These are phyloP conservation scores for Paraescarpia echinospica DNA, from an alignment of 1,140 invertebrate genomes.

Conservation along the genomic window DNA sequence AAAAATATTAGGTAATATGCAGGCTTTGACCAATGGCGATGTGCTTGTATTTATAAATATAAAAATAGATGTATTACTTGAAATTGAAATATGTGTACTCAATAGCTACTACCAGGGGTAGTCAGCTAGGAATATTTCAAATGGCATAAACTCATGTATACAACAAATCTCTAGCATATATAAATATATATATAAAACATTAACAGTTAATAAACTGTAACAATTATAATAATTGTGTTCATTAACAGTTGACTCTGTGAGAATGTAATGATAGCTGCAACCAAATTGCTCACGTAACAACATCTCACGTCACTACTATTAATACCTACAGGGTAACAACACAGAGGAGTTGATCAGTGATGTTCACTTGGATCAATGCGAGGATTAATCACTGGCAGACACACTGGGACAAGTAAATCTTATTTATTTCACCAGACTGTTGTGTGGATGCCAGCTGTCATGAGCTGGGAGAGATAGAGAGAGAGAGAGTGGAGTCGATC, in stretches of 20 bases:
- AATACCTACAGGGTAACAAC: background rate
- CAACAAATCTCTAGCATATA: too few relatives aligned
- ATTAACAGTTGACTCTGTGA: background rate
- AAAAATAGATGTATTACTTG: too few relatives aligned
- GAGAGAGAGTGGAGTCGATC: background rate
- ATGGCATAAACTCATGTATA: too few relatives aligned
- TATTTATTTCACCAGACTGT: background rate
- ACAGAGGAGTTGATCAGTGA: background rate
- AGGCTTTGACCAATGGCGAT: too few relatives aligned
- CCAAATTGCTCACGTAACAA: background rate
- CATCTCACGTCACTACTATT: background rate
- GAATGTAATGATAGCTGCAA: background rate
- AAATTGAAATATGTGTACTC: too few relatives aligned
- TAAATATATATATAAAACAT: too few relatives aligned
- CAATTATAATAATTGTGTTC: background rate
- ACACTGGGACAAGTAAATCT: background rate
- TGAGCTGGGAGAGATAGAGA: too few relatives aligned
- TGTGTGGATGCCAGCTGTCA: background rate
- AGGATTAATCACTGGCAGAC: background rate
- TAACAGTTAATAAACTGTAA: background rate
- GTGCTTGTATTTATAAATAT: too few relatives aligned
- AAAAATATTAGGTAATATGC: too few relatives aligned
- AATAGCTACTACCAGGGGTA: too few relatives aligned
- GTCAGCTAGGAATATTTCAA: too few relatives aligned
- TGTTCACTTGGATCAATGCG: conserved; percentile 9